phyloP scores from a whole-genome alignment of 1,140 invertebrate species.

The Macrosteles quadrilineatus region DNA sequence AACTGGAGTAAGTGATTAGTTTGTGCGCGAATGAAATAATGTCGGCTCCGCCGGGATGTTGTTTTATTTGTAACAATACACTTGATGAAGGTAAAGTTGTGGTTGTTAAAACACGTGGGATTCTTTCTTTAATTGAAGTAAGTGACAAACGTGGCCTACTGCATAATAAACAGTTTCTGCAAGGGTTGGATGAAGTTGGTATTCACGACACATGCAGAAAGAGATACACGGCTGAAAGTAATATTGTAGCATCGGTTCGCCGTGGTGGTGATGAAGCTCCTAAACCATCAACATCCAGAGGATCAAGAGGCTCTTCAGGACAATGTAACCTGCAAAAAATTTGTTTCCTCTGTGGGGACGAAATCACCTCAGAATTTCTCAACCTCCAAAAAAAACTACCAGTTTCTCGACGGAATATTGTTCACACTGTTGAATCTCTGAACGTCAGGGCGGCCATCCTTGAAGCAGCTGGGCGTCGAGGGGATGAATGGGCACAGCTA shows the following conservation, averaged over 20 bases:
- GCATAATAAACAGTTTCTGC: background rate
- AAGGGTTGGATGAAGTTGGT: too few species aligned
- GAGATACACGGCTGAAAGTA: background rate
- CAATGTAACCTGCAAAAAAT: background rate
- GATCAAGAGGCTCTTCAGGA: background rate
- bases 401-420: background rate
- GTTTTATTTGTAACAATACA: too few species aligned
- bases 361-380: too few species aligned
- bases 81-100: too few species aligned
- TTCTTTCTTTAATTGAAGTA: background rate
- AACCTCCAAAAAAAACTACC: background rate
- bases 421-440: background rate
- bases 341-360: background rate
- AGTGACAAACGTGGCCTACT: background rate
- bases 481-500: background rate
- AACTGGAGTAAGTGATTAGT: too few species aligned
- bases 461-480: too few species aligned
- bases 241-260: too few species aligned
- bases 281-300: too few species aligned
- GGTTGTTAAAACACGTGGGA: background rate
- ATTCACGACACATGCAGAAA: conserved; percentile 1
- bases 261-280: background rate
- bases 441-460: background rate
- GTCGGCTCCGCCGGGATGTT: too few species aligned
- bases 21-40: too few species aligned